Base-by-base conservation (phyloP, 1,140 invertebrate species). In the Lepidurus couesii region DNA sequence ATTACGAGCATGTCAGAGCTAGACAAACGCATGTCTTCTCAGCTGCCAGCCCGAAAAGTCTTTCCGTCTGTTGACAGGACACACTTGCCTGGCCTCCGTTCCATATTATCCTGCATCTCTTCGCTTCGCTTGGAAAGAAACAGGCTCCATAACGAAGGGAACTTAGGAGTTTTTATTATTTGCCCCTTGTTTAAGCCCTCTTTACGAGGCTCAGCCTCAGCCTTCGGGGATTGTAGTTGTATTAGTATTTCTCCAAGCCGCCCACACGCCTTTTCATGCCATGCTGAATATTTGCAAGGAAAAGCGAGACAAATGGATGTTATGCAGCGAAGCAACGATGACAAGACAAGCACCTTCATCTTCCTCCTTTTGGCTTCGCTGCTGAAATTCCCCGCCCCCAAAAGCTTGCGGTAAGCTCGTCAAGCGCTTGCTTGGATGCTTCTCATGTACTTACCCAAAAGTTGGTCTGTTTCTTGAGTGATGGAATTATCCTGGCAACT, bases 11-110 rank as follows among this genome's bases (percentile, higher is more conserved):
- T 65, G 53, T 65, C 53, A 21, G 9, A 65, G 53, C 53, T 65
- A 65, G 53, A 65, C 53, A 65, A 65, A 65, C 53, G 53, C 53
- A 65, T 65, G 53, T 65, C 53, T 65, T 65, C 53, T 65, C 53
- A 65, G 53, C 53, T 65, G 53, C 53, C 53, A 65, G 53, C 53
- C n/a, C 53, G 53, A 21, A 65, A 65, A 65, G 53, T 65, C 21
- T 65, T 65, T 65, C 53, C 53, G 16, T 65, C 53, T 65, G 53
- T 21, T 65, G 53, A 65, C 53, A 65, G 53, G 53, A 65, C 13
- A 65, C 53, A 65, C 53, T 65, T 21, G 53, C 53, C 53, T 65
- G 16, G 16, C 6, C 53, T 21, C 53, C 9, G 16, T 65, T n/a
- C 53, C 53, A 65, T 21, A 47, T 16, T 16, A 10, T 47, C 45